Percentiles rank a stretch among this genome's conserved stretches.
phyloP scores from a whole-genome alignment of 1,140 invertebrate genomes.

The Scaptomyza montana region DNA sequence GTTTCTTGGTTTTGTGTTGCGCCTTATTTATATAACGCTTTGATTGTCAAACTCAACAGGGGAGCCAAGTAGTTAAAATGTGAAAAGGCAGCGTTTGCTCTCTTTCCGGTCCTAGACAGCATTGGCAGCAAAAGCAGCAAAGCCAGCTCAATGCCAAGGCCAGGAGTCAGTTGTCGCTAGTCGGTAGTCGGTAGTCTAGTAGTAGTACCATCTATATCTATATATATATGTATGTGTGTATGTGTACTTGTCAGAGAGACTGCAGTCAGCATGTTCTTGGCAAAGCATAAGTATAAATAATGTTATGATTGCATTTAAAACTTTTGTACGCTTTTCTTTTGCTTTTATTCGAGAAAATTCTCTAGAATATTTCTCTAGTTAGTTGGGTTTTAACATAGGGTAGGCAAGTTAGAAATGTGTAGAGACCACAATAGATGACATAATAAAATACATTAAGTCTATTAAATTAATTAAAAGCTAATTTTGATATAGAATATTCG shows the following conservation, averaged over 20 bases:
- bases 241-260: not conserved
- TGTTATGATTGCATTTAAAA: not conserved
- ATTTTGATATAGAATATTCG: no score
- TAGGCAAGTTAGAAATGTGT: no score
- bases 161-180: not conserved
- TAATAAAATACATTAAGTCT: no score
- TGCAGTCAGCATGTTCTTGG: not conserved
- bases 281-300: constrained; percentile 1
- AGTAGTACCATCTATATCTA: not conserved
- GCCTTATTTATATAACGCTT: not conserved
- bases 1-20: not conserved
- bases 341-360: no score
- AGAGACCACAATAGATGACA: no score
- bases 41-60: constrained; percentile 7
- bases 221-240: no score
- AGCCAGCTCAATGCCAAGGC: constrained; percentile 2
- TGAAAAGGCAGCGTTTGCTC: not conserved
- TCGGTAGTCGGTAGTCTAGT: not conserved
- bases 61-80: not conserved
- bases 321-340: not conserved
- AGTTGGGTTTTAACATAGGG: no score
- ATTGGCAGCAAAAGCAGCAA: not conserved
- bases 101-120: not conserved
- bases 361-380: no score
- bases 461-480: no score